These are phyloP conservation scores for Pasiphila rectangulata DNA, from an alignment of 2,888 invertebrate species.

Conservation along the genomic window DNA sequence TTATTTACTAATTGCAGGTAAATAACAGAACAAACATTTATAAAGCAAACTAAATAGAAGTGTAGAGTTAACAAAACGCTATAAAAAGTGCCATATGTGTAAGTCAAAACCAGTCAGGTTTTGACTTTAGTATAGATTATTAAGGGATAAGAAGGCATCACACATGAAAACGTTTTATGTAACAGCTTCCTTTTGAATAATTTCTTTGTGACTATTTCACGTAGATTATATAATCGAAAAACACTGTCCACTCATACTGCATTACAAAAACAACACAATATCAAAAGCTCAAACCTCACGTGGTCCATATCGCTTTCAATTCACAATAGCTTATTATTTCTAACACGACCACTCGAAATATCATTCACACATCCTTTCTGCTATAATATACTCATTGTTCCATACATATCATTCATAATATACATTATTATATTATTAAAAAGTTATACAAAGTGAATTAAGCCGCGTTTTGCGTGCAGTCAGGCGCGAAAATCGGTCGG, in stretches of 20 bases:
- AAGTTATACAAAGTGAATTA: conserved; percentile 71
- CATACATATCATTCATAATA: conserved; percentile 32
- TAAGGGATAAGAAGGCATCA: too few species aligned
- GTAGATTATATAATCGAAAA: conserved; percentile 1
- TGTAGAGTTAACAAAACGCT: too few species aligned
- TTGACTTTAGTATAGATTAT: too few species aligned
- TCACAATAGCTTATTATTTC: conserved; percentile 34
- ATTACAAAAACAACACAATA: conserved; percentile 2
- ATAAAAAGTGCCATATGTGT: too few species aligned
- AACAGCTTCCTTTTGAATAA: too few species aligned
- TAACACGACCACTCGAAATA: conserved; percentile 33
- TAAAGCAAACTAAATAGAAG: too few species aligned
- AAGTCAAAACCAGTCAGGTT: too few species aligned
- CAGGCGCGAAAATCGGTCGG: conserved; percentile 69
- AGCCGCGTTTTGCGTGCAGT: conserved; percentile 54
- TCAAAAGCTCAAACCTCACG: conserved; percentile 24
- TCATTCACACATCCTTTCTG: conserved; percentile 35
- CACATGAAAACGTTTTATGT: too few species aligned
- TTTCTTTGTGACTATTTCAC: neutral
- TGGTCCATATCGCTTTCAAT: conserved; percentile 27
- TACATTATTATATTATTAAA: conserved; percentile 72
- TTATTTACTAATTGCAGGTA: too few species aligned
- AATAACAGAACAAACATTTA: too few species aligned
- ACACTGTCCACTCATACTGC: neutral
- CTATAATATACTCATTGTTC: conserved; percentile 33